Base-by-base conservation (phyloP, 2,888 invertebrate genomes). In the Platerodrilus igneus region DNA sequence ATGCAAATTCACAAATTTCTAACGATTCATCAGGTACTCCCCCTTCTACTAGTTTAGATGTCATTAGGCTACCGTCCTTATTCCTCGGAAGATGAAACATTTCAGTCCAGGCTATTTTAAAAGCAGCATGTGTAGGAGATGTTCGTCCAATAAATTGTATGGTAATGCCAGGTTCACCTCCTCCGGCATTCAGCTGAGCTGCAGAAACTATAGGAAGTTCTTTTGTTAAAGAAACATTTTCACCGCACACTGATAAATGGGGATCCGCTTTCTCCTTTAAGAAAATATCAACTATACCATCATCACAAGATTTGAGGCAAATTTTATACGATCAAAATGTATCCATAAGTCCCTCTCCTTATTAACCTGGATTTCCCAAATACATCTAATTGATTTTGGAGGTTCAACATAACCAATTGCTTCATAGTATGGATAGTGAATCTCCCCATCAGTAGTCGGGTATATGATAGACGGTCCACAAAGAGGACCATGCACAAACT, bases 41-140 rank as follows among this genome's bases (percentile, higher is more conserved):
- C 9, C 76, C 76, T 56, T 83, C 83, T 18, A 79, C 82, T 32
- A 89, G 68, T 47, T 83, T 78, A 18, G 87, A 86, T 1, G 86
- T 85, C 74, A 86, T 85, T 20, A 65, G 84, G 64, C 81, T 81
- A 1, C 89, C 90, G 51, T 88, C 86, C 11, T 82, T 78, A 65
- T 89, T 89, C 51, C 88, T 78, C 0, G 90, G 90, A 52, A 91
- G 70, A 64, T 90, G 90, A 60, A 82, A 88, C 22, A 91, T 73
- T 53, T 91, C 91, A 2, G 90, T 91, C 91, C 91, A 92, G 8
- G 86, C 87, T 19, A 92, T 81, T 61, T 89, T 88, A 60, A 92
- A 91, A 7, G 87, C 83, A 6, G 89, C 87, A 41, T 86, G 74
- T 0, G 89, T 86, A 0, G 90, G 87, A 0, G 78, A 74, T 47